A percentile compares a stretch with the other conserved stretches of the same genome.
Evolutionary conservation across 2,888 invertebrate species (phyloP).

Genomic region (Aleiodes leptofemur): DNA sequence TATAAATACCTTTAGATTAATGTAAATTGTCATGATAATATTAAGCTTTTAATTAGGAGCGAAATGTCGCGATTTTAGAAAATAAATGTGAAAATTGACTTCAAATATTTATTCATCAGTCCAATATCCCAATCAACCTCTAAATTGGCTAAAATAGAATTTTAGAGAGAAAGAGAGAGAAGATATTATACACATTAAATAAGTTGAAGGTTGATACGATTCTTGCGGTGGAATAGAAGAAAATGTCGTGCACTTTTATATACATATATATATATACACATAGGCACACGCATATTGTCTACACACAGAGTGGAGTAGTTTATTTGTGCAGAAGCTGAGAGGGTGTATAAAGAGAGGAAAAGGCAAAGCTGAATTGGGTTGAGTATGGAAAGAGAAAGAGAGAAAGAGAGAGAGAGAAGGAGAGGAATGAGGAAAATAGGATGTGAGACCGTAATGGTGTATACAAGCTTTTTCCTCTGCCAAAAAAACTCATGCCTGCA

Average conservation of each 20-base stretch:
- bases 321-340: constrained; percentile 18
- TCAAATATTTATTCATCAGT: too few species aligned
- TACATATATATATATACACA: too few species aligned
- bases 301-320: not conserved
- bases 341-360: constrained; percentile 1
- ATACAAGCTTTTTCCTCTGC: constrained; percentile 50
- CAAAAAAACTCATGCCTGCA: constrained; percentile 47
- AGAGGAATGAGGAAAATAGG: constrained; percentile 33
- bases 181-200: constrained; percentile 2
- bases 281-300: not conserved
- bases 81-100: too few species aligned
- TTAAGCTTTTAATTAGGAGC: too few species aligned
- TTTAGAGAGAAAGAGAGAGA: constrained; percentile 1
- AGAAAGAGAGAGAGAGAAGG: not conserved
- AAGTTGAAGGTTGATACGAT: not conserved
- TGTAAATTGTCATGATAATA: too few species aligned
- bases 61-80: too few species aligned
- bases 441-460: constrained; percentile 51
- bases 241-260: not conserved
- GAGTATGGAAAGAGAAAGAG: not conserved
- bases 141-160: too few species aligned
- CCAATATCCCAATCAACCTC: too few species aligned
- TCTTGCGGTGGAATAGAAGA: constrained; percentile 6
- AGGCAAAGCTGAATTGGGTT: constrained; percentile 10
- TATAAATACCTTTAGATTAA: too few species aligned